Evolutionary conservation across 2,888 invertebrate species (phyloP), one percentile per base, ranked within the genome.

Genomic region (Drosophila robusta): DNA sequence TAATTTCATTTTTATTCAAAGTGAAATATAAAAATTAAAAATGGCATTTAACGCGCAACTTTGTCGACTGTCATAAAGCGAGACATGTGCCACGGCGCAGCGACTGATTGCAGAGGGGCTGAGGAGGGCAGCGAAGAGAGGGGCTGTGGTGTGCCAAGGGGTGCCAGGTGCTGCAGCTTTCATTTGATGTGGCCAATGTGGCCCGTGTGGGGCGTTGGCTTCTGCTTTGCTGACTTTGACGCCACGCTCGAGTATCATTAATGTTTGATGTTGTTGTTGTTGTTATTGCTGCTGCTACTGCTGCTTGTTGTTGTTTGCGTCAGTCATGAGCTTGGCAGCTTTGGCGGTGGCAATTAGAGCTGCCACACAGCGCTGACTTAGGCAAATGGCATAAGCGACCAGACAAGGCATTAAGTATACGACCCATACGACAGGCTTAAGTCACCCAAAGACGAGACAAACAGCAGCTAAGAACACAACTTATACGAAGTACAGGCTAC

Each of bases 1-100:
- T 81, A 86, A 86, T 85, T 85, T 81, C 70, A 86, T 76, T 81
- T 83, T 87, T 73, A 81, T 83, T 81, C 85, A 87, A 77, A 85
- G 80, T 79, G 87, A 83, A 73, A 84, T 67, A 75, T 70, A 73
- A 63, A 87, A 84, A 84, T 83, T 83, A 85, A 81, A 81, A 81
- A 84, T 78, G 85, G 66, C 82, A 82, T 87, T 82, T 87, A 82
- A 87, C 78, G 87, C 67, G 78, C 78, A 80, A 75, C 82, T 78
- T 80, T 87, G 82, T 78, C 81, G 67, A 56, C 69, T 71, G 85
- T 73, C 87, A 80, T 80, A 72, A 72, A 78, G 55, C 47, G 68
- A 52, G 68, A 78, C 67, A 66, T 72, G 69, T 74, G 76, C 57
- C 49, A 45, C 24, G 49, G 18, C 34, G 22, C 36, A 50, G 24